These are phyloP conservation scores for Maniola hyperantus DNA, from an alignment of 2,888 invertebrate species.

Conservation along the genomic window DNA sequence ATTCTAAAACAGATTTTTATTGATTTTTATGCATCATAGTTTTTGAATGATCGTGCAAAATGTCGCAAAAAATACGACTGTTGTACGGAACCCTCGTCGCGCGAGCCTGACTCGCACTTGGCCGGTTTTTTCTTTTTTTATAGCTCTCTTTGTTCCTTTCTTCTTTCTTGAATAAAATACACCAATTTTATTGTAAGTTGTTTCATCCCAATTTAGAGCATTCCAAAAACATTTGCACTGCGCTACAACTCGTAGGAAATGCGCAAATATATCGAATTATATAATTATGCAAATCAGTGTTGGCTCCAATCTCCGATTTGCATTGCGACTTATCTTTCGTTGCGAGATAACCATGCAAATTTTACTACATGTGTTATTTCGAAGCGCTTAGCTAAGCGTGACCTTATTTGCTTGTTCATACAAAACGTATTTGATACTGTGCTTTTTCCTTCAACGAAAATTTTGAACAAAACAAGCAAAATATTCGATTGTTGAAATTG, in stretches of 20 bases:
- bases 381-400: slow-evolving; percentile 29
- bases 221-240: not conserved
- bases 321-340: slow-evolving; percentile 36
- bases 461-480: not conserved
- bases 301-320: slow-evolving; percentile 30
- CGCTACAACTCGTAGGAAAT: not conserved
- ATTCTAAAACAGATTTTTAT: no score
- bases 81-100: no score
- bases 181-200: not conserved
- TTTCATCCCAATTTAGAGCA: not conserved
- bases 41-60: no score
- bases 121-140: no score
- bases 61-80: no score
- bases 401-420: slow-evolving; percentile 18
- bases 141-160: no score
- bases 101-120: no score
- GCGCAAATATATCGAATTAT: slow-evolving; percentile 23
- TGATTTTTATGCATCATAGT: no score
- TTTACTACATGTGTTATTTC: slow-evolving; percentile 33
- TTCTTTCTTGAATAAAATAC: no score
- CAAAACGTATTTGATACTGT: slow-evolving; percentile 14
- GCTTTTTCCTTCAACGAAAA: not conserved
- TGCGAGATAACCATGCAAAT: slow-evolving; percentile 40
- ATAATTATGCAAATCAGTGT: slow-evolving; percentile 26
- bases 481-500: not conserved